Percentiles rank a stretch among this genome's conserved stretches.
phyloP scores from a whole-genome alignment of 2,797 vertebrate species.

The Dipus sagitta region DNA sequence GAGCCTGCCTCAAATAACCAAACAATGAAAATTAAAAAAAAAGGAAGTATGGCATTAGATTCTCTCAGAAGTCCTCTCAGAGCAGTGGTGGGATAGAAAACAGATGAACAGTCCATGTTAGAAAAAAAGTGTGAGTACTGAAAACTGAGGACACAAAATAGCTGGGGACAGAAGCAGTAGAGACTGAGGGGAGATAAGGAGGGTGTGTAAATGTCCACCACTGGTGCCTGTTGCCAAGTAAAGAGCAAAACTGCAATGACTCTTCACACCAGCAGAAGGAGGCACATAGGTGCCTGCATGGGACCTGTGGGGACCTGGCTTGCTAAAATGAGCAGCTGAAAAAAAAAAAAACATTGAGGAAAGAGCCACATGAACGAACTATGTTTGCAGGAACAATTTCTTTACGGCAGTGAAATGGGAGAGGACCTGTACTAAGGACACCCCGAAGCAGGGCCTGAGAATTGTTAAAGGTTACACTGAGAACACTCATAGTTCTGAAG shows the following conservation, averaged over 20 bases:
- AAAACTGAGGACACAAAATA: neutral
- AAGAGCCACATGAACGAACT: neutral
- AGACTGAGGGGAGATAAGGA: neutral
- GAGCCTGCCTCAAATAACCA: too few species aligned
- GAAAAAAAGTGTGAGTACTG: neutral
- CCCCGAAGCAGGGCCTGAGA: neutral
- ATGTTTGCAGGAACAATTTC: neutral
- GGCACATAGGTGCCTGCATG: too few species aligned
- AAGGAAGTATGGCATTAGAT: neutral
- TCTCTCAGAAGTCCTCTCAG: neutral
- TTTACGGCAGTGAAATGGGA: neutral
- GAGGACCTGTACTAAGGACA: neutral
- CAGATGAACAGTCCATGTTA: neutral
- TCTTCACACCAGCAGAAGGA: neutral
- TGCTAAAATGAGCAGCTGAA: neutral
- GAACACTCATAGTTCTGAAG: neutral
- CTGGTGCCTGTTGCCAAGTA: neutral
- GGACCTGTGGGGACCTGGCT: neutral
- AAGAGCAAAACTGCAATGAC: neutral
- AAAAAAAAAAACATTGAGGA: neutral
- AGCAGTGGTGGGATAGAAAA: neutral
- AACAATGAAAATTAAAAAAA: neutral
- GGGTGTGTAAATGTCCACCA: neutral
- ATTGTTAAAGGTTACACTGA: neutral
- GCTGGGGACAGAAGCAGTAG: neutral